A percentile compares a stretch with the other conserved stretches of the same genome.
Conservation (phyloP, 2,888 invertebrate species). For the Hesperia comma region DNA sequence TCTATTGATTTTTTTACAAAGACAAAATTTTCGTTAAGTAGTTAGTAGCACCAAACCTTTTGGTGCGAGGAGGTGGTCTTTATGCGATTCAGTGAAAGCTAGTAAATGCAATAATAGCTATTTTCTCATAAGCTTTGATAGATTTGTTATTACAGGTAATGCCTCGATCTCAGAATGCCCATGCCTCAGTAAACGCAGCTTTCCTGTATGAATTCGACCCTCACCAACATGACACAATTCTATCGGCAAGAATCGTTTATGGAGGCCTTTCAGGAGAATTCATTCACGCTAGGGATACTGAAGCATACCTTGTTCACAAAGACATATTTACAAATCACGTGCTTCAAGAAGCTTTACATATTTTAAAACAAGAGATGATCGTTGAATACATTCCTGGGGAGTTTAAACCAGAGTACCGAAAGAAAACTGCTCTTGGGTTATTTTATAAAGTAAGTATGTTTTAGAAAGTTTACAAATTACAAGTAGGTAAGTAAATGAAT, state of each 20-base stretch:
- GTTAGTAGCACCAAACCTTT: too few relatives aligned
- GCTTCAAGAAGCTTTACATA: constrained; percentile 78
- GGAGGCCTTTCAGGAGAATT: constrained; percentile 82
- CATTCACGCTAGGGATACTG: constrained; percentile 85
- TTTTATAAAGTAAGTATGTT: constrained; percentile 87
- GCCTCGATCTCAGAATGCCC: constrained; percentile 88
- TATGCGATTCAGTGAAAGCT: too few relatives aligned
- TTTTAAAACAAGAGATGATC: constrained; percentile 83
- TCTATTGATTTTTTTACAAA: too few relatives aligned
- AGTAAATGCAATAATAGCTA: too few relatives aligned
- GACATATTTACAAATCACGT: constrained; percentile 73
- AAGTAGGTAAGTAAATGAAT: too few relatives aligned
- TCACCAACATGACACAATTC: constrained; percentile 57
- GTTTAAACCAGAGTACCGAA: constrained; percentile 84
- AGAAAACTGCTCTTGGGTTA: constrained; percentile 84
- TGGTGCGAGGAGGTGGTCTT: too few relatives aligned
- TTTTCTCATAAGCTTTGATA: too few relatives aligned
- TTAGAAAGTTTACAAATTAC: too few relatives aligned
- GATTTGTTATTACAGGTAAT: constrained; percentile 88
- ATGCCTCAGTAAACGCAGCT: constrained; percentile 90
- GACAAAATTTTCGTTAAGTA: too few relatives aligned
- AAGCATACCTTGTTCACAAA: constrained; percentile 68
- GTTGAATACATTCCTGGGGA: constrained; percentile 84
- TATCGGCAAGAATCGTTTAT: constrained; percentile 83
- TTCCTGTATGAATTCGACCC: constrained; percentile 84